Percentiles rank a stretch among this genome's conserved stretches.
Evolutionary conservation across 2,797 vertebrate species (phyloP).

Genomic region (Rhinichthys osculus): DNA sequence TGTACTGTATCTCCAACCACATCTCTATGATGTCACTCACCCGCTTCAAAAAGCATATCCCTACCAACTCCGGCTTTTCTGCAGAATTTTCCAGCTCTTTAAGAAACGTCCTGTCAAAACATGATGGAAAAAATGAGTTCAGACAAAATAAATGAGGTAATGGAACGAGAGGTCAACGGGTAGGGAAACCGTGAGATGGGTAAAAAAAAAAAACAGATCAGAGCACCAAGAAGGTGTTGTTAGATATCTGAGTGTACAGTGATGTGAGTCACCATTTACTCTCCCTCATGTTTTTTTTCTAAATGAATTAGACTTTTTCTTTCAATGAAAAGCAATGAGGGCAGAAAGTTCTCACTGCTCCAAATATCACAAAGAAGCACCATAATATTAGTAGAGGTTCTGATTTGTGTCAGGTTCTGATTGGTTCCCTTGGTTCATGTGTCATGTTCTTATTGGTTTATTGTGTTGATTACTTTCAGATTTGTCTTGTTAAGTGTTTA

Average conservation of each 20-base stretch:
- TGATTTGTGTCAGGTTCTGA: no score
- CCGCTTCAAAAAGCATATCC: slow-evolving; percentile 92
- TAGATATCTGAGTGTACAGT: background rate
- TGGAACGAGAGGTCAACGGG: background rate
- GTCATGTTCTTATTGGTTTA: no score
- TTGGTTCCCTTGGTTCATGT: no score
- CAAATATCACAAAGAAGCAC: background rate
- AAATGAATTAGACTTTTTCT: background rate
- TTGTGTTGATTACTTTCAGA: no score
- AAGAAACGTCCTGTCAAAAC: slow-evolving; percentile 85
- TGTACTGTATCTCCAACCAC: background rate
- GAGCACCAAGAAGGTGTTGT: background rate
- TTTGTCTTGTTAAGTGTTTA: no score
- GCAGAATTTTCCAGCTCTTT: slow-evolving; percentile 91
- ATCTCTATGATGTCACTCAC: slow-evolving; percentile 75
- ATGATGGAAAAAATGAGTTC: slow-evolving; percentile 31
- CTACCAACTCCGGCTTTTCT: slow-evolving; percentile 91
- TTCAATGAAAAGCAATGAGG: background rate
- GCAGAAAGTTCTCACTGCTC: background rate
- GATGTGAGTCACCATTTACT: background rate
- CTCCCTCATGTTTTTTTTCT: background rate
- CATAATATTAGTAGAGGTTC: background rate
- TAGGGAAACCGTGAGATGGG: background rate
- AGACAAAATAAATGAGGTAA: background rate
- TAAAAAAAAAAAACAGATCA: background rate